Base-by-base conservation (phyloP, 2,113 vertebrate species). In the Euleptes europaea region DNA sequence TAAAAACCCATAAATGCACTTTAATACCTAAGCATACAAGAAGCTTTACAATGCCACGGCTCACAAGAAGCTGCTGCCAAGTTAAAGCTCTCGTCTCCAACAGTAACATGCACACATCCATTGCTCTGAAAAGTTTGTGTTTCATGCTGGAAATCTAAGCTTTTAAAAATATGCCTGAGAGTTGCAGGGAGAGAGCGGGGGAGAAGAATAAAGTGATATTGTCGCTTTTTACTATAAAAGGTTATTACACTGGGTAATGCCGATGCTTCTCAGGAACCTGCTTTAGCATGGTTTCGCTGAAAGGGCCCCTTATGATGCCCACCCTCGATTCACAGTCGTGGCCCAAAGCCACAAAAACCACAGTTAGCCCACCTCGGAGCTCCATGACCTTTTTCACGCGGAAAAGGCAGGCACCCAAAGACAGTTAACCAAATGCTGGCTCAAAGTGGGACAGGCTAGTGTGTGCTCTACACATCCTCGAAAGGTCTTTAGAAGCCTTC, bases 1-100 rank as follows among this genome's bases (percentile, higher is more conserved):
- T 87, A 78, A 87, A 57, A 86, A 91, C 92, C 88, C 85, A 91
- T 82, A 66, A 49, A 38, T 57, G 70, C 65, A 33, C 67, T 93
- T 82, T 90, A 88, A 87, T 74, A 78, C 3, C 60, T 0, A 82
- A 81, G 85, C 70, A 78, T 47, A 76, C 82, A 82, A 88, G 69
- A 31, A 60, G 51, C 38, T 83, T 69, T 51, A 69, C 21, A 7
- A 15, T n/a, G 1, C 69, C 35, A 9, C 54, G 21, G 35, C 73
- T 42, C 70, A 35, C 51, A 73, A n/a, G 14, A n/a, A 60, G 11
- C n/a, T 17, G 66, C 79, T 66, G 86, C 51, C 28, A 28, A 33
- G 40, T 51, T 10, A 31, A n/a, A 60, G n/a, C 23, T 26, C 28
- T 42, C n/a, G 38, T 35, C 31, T 54, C 66, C 12, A 40, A 44